These are phyloP conservation scores for Mola mola DNA, from an alignment of 2,113 vertebrate species.

Conservation along the genomic window DNA sequence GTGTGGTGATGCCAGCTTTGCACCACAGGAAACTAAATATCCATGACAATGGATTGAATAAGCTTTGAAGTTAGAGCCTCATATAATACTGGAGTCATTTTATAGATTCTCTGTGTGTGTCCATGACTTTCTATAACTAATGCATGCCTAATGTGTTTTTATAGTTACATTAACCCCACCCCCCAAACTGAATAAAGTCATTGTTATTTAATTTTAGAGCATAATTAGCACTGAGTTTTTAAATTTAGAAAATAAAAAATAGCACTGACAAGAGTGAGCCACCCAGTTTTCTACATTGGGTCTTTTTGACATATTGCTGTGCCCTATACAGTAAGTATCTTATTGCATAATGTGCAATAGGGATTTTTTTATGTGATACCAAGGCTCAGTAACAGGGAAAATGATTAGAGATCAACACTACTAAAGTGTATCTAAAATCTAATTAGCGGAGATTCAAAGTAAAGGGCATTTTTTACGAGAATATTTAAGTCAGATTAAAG, in stretches of 20 bases:
- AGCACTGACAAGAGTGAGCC: too few relatives aligned
- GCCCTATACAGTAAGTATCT: not conserved
- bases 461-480: conserved; percentile 33
- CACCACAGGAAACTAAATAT: conserved; percentile 38
- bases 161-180: too few relatives aligned
- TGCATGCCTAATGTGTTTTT: conserved; percentile 18
- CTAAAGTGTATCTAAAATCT: conserved; percentile 47
- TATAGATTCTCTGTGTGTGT: conserved; percentile 27
- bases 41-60: conserved; percentile 32
- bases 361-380: conserved; percentile 14
- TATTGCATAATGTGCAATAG: conserved; percentile 10
- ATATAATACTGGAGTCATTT: conserved; percentile 24
- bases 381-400: conserved; percentile 36
- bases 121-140: conserved; percentile 8
- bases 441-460: conserved; percentile 36
- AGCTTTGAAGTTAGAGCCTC: conserved; percentile 48
- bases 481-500: conserved; percentile 68
- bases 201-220: too few relatives aligned
- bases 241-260: too few relatives aligned
- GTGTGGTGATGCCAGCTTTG: conserved; percentile 11
- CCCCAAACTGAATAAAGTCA: too few relatives aligned
- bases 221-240: too few relatives aligned
- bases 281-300: too few relatives aligned
- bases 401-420: conserved; percentile 42
- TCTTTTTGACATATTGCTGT: too few relatives aligned